Evolutionary conservation across 1,140 invertebrate genomes (phyloP).

Genomic region (Lordiphosa collinella): DNA sequence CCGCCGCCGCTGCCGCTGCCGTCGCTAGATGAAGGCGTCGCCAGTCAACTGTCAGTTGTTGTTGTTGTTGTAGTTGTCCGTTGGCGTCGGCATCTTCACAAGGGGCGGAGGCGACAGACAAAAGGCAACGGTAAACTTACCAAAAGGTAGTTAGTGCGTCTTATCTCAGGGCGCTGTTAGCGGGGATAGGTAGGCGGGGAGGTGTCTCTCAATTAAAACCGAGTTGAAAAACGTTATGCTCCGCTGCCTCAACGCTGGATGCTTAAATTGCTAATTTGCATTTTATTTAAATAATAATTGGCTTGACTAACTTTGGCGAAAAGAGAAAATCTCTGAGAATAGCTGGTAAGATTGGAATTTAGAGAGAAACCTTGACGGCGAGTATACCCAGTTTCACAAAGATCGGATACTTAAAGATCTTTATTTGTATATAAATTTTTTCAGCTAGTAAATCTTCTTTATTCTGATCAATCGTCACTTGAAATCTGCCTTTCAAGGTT

Average conservation of each 20-base stretch:
- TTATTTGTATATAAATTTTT: no score
- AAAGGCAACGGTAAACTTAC: slow-evolving; percentile 59
- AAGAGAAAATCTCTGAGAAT: background rate
- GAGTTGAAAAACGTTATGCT: slow-evolving; percentile 51
- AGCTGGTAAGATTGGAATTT: no score
- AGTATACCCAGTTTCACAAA: no score
- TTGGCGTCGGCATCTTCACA: slow-evolving; percentile 50
- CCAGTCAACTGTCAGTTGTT: slow-evolving; percentile 46
- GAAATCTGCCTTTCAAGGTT: no score
- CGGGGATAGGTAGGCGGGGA: background rate
- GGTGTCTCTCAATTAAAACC: slow-evolving; percentile 50
- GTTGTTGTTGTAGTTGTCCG: slow-evolving; percentile 36
- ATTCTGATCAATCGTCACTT: no score
- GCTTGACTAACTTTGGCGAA: slow-evolving; percentile 39
- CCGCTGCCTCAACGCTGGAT: slow-evolving; percentile 43
- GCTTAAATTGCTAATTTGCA: slow-evolving; percentile 57
- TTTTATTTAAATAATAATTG: slow-evolving; percentile 75
- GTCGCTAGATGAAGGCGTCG: slow-evolving; percentile 57
- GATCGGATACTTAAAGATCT: no score
- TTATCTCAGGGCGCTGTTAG: slow-evolving; percentile 10
- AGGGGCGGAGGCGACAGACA: slow-evolving; percentile 18
- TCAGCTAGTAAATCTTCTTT: no score
- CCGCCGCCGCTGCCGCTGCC: slow-evolving; percentile 1
- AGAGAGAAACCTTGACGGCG: no score
- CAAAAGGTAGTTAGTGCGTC: slow-evolving; percentile 54